Evolutionary conservation across 2,113 vertebrate species (phyloP).

Genomic region (Varanus komodoensis): DNA sequence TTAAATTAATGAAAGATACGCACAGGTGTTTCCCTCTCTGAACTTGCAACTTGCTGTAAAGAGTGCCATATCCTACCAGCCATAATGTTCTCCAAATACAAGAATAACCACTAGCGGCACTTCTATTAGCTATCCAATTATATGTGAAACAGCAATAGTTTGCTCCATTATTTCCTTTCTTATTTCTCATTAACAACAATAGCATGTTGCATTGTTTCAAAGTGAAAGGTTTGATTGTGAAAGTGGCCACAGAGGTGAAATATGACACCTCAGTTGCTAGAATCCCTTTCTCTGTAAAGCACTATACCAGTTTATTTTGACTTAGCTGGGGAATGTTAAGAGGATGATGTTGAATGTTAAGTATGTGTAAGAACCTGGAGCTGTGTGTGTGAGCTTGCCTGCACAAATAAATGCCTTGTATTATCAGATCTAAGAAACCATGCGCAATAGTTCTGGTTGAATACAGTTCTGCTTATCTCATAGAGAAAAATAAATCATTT

Average conservation of each 20-base stretch:
- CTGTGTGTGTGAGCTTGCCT: background rate
- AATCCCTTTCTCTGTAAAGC: background rate
- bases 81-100: background rate
- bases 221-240: background rate
- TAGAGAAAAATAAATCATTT: background rate
- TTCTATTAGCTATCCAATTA: background rate
- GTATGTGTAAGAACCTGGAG: background rate
- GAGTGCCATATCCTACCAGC: accelerated
- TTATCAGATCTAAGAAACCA: background rate
- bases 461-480: background rate
- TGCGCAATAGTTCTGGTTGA: background rate
- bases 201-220: background rate
- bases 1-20: accelerated
- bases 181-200: background rate
- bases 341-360: no score
- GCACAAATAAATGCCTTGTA: background rate
- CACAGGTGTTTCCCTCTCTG: background rate
- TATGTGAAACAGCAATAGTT: background rate
- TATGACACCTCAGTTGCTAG: accelerated
- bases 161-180: background rate
- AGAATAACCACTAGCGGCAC: background rate
- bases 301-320: slow-evolving; percentile 1
- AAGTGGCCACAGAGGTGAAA: background rate
- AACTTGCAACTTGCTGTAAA: background rate
- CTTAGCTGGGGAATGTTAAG: background rate